Evolutionary conservation across 2,797 vertebrate genomes (phyloP), one percentile per base, ranked within the genome.

Genomic region (Telmatherina bonti): DNA sequence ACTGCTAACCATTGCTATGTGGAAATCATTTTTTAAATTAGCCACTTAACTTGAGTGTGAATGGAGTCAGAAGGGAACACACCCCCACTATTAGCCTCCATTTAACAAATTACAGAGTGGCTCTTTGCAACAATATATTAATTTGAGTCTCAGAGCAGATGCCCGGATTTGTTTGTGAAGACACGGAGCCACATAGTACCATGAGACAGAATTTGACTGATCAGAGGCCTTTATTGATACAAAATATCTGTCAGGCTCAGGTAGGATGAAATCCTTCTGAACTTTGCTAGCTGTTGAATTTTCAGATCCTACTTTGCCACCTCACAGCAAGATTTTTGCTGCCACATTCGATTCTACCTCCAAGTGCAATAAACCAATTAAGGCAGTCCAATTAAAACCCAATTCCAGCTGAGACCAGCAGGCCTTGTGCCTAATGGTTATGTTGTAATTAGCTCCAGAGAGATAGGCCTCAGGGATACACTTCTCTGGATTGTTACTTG

Each of bases 311-410:
- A 15, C 56, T 80, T 72, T 70, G 62, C 77, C 62, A 58, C 76
- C 82, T 72, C 89, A 71, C 80, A 87, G 89, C 70, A 36, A 66
- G 79, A 76, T 59, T 84, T 62, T 57, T 79, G 66, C 88, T 57
- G 62, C 78, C 80, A 79, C 56, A 29, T 84, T 91, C 78, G 84
- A 85, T 83, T 89, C 78, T 80, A 83, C 81, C 89, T 91, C 76
- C 71, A 79, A 90, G 85, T 87, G 88, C 86, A 90, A 82, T 91
- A 88, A 85, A 88, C 86, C 91, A 93, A 92, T 94, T 93, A 93
- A 85, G 87, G 78, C 62, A 36, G 73, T 89, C 93, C 93, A 94
- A 94, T 95, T 94, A 94, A 94, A 94, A 91, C 64, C 76, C 85
- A 85, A 91, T 93, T 94, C 90, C 89, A 91, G 88, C 91, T 87